These are phyloP conservation scores for Oenanthe oenanthe DNA, from an alignment of 2,113 vertebrate species.

Conservation along the genomic window DNA sequence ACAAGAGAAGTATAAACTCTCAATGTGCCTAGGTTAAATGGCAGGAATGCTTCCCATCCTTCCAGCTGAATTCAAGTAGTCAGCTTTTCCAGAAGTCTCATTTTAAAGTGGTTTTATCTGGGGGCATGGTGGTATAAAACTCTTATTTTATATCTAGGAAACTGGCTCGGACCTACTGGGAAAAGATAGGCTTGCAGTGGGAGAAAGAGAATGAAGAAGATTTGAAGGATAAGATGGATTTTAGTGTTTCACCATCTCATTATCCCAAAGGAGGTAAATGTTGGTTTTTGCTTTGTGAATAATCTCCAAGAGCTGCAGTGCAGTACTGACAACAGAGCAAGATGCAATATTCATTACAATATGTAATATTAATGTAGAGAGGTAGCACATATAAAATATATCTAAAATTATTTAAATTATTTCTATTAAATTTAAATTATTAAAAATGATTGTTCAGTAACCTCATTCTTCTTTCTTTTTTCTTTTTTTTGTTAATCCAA, in stretches of 20 bases:
- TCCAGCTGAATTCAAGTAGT: not conserved
- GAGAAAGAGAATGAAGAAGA: slow-evolving; percentile 94
- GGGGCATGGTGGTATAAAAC: not conserved
- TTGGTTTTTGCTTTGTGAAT: not conserved
- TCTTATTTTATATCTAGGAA: slow-evolving; percentile 71
- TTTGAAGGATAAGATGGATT: slow-evolving; percentile 96
- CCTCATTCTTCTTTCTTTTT: not conserved
- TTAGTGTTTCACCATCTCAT: slow-evolving; percentile 75
- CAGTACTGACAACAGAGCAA: not conserved
- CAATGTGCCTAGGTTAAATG: not conserved
- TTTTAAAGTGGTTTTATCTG: not conserved
- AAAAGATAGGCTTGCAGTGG: slow-evolving; percentile 88
- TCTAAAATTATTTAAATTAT: not conserved
- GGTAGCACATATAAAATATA: not conserved
- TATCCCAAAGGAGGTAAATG: slow-evolving; percentile 87
- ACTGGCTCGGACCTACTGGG: slow-evolving; percentile 85
- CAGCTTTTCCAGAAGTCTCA: not conserved
- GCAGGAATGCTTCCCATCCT: not conserved
- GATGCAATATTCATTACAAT: not conserved
- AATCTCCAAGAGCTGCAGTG: not conserved
- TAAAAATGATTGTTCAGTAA: not conserved
- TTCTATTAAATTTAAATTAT: not conserved
- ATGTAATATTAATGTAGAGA: not conserved
- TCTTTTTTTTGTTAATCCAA: not conserved
- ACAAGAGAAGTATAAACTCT: not conserved